Base-by-base conservation (phyloP, 64 coral and sea anemone genomes). In the Montipora foliosa region DNA sequence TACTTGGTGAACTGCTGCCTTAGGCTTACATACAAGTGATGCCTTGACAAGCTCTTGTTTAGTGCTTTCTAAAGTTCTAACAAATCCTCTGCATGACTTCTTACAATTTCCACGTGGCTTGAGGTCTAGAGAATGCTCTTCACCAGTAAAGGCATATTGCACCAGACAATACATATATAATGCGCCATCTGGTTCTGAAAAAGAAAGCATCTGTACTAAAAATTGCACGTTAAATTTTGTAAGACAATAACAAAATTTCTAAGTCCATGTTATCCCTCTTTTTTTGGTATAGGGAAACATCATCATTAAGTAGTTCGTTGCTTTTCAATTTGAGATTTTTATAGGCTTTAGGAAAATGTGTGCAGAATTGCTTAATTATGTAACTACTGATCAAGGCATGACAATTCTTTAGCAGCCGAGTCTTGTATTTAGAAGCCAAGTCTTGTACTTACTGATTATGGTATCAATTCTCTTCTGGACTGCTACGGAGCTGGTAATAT, bases 1-100 rank as follows among this genome's bases (percentile, higher is more conserved):
- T 17, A 68, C 3, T 7, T 9, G 4, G 64, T 68, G 64, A 15
- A 68, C 12, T 68, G 64, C 64, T 15, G 64, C 64, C 11, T 16
- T 68, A 4, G 64, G 64, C 15, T 46, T 17, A 45, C 47, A 8
- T 45, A 9, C 25, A 76, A 24, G 25, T 10, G 47, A 45, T 11
- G 74, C 5, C 74, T 76, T 76, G 17, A 76, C 25, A 11, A 12
- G 44, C 21, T 45, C 55, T 12, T 59, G 55, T 8, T 44, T 11
- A 12, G 74, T 76, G 10, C 74, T 76, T 44, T 76, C 74, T 11
- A 24, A 76, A 44, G 74, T 76, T 76, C 74, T 76, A 13, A 76
- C 74, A 44, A 45, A 76, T 20, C 24, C 74, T 46, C 47, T 76
- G 44, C 2, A 8, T 3, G 44, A 45, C 47, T 9, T 14, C 74